These are phyloP conservation scores for Taenaris catops DNA, from an alignment of 2,888 invertebrate species.

Conservation along the genomic window DNA sequence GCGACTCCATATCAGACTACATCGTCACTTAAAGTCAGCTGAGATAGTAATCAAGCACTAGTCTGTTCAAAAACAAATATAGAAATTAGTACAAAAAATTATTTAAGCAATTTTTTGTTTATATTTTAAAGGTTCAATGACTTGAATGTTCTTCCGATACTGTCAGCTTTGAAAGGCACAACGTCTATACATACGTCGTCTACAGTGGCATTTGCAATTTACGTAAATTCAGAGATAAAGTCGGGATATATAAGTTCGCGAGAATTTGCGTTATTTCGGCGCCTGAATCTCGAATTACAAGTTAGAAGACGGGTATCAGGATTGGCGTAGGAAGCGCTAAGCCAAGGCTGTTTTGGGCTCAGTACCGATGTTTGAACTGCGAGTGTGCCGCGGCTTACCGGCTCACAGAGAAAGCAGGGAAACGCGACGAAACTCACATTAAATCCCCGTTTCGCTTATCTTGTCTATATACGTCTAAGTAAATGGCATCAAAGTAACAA, in stretches of 20 bases:
- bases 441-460: slow-evolving; percentile 63
- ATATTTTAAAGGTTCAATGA: too few species aligned
- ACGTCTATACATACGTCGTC: too few species aligned
- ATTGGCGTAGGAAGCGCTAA: slow-evolving; percentile 64
- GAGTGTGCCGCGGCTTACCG: slow-evolving; percentile 62
- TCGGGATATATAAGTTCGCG: slow-evolving; percentile 31
- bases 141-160: too few species aligned
- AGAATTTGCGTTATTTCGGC: slow-evolving; percentile 72
- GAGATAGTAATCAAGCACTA: too few species aligned
- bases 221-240: slow-evolving; percentile 12
- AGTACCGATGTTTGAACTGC: slow-evolving; percentile 63
- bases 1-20: too few species aligned
- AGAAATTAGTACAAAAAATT: too few species aligned
- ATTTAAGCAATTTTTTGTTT: too few species aligned
- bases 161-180: too few species aligned
- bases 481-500: slow-evolving; percentile 25
- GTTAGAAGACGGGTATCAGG: slow-evolving; percentile 66
- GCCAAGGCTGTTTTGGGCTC: slow-evolving; percentile 61
- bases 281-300: slow-evolving; percentile 68
- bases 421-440: slow-evolving; percentile 58
- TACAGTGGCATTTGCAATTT: slow-evolving; percentile 5
- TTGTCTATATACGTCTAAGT: slow-evolving; percentile 33
- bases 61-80: too few species aligned
- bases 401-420: slow-evolving; percentile 44
- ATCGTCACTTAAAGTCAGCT: too few species aligned